phyloP scores from a whole-genome alignment of 1,140 invertebrate genomes.

The Piezodorus guildinii region DNA sequence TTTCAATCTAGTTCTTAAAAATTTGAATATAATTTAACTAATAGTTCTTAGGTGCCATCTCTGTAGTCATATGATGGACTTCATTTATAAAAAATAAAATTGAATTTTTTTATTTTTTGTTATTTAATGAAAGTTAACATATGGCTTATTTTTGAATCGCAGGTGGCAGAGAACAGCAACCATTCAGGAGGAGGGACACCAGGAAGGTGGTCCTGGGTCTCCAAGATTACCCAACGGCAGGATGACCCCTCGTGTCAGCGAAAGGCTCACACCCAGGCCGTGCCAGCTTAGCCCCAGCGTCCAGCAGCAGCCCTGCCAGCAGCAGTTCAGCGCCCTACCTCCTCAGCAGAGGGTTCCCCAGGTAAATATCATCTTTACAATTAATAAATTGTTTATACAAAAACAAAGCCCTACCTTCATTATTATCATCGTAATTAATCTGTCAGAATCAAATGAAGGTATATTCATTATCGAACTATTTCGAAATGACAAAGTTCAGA shows the following conservation, averaged over 20 bases:
- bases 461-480: too few species aligned
- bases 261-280: constrained; percentile 36
- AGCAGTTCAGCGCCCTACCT: neutral
- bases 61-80: too few species aligned
- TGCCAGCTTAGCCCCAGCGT: constrained; percentile 15
- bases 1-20: too few species aligned
- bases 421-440: too few species aligned
- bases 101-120: too few species aligned
- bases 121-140: neutral
- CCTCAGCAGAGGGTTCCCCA: neutral
- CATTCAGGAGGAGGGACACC: constrained; percentile 10
- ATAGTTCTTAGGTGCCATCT: too few species aligned
- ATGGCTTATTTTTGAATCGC: constrained; percentile 9
- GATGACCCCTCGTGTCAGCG: constrained; percentile 30
- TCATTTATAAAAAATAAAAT: too few species aligned
- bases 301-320: constrained; percentile 12
- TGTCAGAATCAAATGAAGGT: too few species aligned
- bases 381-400: too few species aligned
- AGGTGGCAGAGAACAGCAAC: constrained; percentile 26
- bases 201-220: constrained; percentile 4
- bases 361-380: neutral
- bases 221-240: constrained; percentile 37
- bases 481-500: too few species aligned
- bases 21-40: too few species aligned
- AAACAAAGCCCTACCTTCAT: too few species aligned